Percentiles rank a stretch among this genome's conserved stretches.
phyloP scores from a whole-genome alignment of 35 echinoderm and acorn worm species.

The Amphiura filiformis region DNA sequence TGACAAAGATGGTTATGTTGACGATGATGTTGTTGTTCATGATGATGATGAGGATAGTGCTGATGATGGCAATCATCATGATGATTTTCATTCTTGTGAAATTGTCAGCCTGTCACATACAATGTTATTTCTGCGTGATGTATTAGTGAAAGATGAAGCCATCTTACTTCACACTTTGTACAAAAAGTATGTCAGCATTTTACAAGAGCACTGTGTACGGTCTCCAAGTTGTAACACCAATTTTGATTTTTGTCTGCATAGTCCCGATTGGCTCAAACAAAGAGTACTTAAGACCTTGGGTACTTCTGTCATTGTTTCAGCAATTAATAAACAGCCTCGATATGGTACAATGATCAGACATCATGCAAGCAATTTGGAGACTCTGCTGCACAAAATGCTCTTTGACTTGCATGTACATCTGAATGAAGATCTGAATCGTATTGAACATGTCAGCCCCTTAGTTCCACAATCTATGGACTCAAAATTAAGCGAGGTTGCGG shows the following conservation, averaged over 20 bases:
- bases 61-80: not conserved
- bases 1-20: not conserved
- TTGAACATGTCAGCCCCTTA: not conserved
- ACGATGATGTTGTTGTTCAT: not conserved
- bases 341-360: constrained; percentile 28
- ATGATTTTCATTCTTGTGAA: not conserved
- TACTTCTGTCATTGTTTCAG: not conserved
- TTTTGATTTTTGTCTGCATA: not conserved
- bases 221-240: not conserved
- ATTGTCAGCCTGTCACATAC: not conserved
- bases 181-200: not conserved
- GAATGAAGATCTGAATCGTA: not conserved
- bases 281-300: not conserved
- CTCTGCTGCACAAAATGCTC: not conserved
- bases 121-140: not conserved
- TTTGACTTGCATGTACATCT: not conserved
- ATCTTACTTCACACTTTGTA: not conserved
- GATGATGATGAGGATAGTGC: not conserved
- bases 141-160: not conserved
- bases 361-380: not conserved
- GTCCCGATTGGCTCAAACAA: not conserved
- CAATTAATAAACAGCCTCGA: not conserved
- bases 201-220: not conserved
- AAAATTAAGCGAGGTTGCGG: not conserved
- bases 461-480: not conserved